These are phyloP conservation scores for Chymomyza costata DNA, from an alignment of 1,140 invertebrate genomes.

Conservation along the genomic window DNA sequence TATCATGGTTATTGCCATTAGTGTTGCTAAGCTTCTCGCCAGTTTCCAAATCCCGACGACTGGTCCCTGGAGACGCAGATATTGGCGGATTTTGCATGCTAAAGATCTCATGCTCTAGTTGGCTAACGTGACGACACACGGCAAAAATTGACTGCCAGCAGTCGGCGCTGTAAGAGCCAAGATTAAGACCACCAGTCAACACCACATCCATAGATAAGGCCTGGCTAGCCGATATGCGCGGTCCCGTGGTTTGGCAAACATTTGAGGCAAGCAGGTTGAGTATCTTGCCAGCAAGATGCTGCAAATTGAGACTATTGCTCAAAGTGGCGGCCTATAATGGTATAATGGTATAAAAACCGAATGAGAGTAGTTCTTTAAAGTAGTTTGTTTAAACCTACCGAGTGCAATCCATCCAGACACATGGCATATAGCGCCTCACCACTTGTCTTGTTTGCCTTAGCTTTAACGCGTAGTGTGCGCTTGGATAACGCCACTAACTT, in stretches of 20 bases:
- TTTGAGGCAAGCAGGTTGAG: constrained; percentile 71
- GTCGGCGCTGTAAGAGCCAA: constrained; percentile 91
- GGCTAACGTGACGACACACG: constrained; percentile 92
- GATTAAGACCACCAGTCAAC: constrained; percentile 85
- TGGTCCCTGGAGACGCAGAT: constrained; percentile 73
- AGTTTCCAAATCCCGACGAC: constrained; percentile 75
- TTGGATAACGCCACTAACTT: constrained; percentile 78
- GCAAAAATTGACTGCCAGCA: constrained; percentile 96
- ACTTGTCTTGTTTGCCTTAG: constrained; percentile 78
- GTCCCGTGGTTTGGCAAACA: constrained; percentile 77
- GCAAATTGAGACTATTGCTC: constrained; percentile 85
- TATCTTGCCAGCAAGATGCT: constrained; percentile 79
- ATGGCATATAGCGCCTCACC: constrained; percentile 86
- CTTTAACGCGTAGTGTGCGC: constrained; percentile 76
- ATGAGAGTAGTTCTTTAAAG: no score
- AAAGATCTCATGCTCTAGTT: constrained; percentile 91
- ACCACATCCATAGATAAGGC: constrained; percentile 91
- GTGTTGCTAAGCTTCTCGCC: constrained; percentile 69
- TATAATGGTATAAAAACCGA: background rate
- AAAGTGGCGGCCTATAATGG: constrained; percentile 81
- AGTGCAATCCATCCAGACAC: constrained; percentile 92
- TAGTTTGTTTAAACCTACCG: constrained; percentile 78
- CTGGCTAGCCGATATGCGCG: constrained; percentile 87
- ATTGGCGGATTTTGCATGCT: constrained; percentile 79
- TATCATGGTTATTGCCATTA: constrained; percentile 66